These are phyloP conservation scores for Babyrousa celebensis DNA, from an alignment of 2,797 vertebrate species.

Conservation along the genomic window DNA sequence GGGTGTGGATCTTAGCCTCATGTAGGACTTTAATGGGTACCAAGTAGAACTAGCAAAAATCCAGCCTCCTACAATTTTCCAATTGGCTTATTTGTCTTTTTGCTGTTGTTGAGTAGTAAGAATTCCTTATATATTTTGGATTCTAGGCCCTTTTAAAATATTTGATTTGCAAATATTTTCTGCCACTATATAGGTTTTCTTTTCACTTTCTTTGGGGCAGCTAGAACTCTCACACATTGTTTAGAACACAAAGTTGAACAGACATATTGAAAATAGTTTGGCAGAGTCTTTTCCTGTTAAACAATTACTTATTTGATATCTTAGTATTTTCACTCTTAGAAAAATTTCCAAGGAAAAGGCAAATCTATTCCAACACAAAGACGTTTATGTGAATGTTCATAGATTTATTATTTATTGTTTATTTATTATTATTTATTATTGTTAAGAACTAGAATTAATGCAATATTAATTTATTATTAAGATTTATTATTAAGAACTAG, in stretches of 20 bases:
- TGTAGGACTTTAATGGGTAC: constrained; percentile 97
- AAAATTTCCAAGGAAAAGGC: not conserved
- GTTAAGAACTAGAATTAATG: not conserved
- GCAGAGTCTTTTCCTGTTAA: not conserved
- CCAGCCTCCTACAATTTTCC: not conserved
- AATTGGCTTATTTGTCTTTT: not conserved
- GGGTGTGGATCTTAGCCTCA: constrained; percentile 96
- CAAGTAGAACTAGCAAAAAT: too few species aligned
- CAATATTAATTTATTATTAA: too few species aligned
- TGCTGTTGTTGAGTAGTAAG: not conserved
- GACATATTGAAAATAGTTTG: not conserved
- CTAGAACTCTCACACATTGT: not conserved
- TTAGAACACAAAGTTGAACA: not conserved
- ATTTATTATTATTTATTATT: too few species aligned
- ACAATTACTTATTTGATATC: not conserved
- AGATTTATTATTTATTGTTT: not conserved
- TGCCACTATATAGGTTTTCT: not conserved
- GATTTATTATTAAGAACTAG: not conserved
- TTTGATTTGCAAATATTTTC: not conserved
- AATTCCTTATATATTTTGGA: not conserved
- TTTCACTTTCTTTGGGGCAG: not conserved
- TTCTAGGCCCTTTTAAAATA: not conserved
- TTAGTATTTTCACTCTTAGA: not conserved
- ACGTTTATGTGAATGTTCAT: not conserved
- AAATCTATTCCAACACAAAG: not conserved